phyloP scores from a whole-genome alignment of 2,113 vertebrate genomes.

The Pygathrix nemaeus region DNA sequence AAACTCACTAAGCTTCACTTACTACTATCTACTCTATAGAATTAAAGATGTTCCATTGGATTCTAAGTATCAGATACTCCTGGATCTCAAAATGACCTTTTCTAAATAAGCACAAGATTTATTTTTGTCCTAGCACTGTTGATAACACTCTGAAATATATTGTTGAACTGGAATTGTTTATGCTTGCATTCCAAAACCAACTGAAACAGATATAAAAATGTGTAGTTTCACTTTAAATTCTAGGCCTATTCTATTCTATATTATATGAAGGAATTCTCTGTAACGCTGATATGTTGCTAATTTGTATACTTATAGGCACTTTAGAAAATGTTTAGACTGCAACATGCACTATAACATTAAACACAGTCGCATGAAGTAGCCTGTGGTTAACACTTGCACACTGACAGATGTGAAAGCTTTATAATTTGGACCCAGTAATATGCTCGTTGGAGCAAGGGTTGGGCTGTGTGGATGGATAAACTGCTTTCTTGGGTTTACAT shows the following conservation, averaged over 20 bases:
- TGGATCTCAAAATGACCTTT: conserved; percentile 17
- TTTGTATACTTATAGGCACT: conserved; percentile 83
- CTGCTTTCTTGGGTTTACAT: not conserved
- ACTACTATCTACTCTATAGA: conserved; percentile 59
- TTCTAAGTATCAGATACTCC: conserved; percentile 61
- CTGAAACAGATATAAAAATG: conserved; percentile 71
- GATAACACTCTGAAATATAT: conserved; percentile 27
- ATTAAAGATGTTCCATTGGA: conserved; percentile 36
- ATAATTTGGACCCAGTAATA: conserved; percentile 33
- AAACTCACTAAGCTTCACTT: conserved; percentile 56
- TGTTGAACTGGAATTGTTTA: conserved; percentile 49
- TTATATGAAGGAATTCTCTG: conserved; percentile 76
- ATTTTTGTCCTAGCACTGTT: conserved; percentile 42
- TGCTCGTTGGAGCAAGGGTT: not conserved
- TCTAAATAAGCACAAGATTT: conserved; percentile 40
- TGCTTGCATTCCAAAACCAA: conserved; percentile 67
- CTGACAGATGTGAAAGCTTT: conserved; percentile 62
- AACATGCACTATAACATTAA: conserved; percentile 64
- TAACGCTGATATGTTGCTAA: conserved; percentile 75
- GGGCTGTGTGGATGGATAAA: not conserved
- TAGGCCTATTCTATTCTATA: conserved; percentile 80
- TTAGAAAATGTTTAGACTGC: conserved; percentile 83
- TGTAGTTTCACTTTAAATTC: conserved; percentile 78
- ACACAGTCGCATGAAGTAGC: conserved; percentile 65
- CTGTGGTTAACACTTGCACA: conserved; percentile 66